Base-by-base conservation (phyloP, 2,888 invertebrate species). In the Chouioia cunea region DNA sequence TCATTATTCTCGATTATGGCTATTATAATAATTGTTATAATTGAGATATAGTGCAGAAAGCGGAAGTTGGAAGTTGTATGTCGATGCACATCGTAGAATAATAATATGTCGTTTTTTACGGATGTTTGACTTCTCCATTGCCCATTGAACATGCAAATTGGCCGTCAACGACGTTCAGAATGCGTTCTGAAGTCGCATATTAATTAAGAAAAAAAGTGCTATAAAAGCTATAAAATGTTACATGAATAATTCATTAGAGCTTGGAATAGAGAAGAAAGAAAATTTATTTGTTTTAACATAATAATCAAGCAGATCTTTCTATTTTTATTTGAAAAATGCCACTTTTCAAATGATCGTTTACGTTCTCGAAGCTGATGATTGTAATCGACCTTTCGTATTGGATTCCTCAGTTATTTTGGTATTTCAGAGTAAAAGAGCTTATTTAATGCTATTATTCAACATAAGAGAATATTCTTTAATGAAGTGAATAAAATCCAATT, bases 401-500 rank as follows among this genome's bases (percentile, higher is more conserved):
- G n/a, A 60, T 15, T 53, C 20, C 47, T 36, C 43, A 22, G 15
- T 36, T 46, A 14, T 54, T 48, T 65, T 16, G 15, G 18, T n/a
- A 14, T 58, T 58, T 46, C n/a, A 20, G 54, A 70, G 36, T 23
- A 58, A 15, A 22, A 36, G 54, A 48, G 48, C 22, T 59, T 65
- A 65, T 54, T 70, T 68, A 68, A 62, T 27, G 16, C 44, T 47
- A 44, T 44, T 43, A 60, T 65, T 62, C 44, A 16, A 18, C 23
- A 50, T 18, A 3, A 36, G 22, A 50, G 48, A 57, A 64, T 44
- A 77, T 76, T 77, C 77, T 76, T 75, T 81, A 81, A 81, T 78
- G 79, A 82, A 77, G 73, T 74, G 73, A 77, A n/a, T n/a, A n/a
- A n/a, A n/a, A 80, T 81, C 79, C 77, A 78, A 79, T 76, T 76